Percentiles rank a stretch among this genome's conserved stretches.
Evolutionary conservation across 92 coral and sea anemone genomes (phyloP).

Genomic region (Porites lobata): DNA sequence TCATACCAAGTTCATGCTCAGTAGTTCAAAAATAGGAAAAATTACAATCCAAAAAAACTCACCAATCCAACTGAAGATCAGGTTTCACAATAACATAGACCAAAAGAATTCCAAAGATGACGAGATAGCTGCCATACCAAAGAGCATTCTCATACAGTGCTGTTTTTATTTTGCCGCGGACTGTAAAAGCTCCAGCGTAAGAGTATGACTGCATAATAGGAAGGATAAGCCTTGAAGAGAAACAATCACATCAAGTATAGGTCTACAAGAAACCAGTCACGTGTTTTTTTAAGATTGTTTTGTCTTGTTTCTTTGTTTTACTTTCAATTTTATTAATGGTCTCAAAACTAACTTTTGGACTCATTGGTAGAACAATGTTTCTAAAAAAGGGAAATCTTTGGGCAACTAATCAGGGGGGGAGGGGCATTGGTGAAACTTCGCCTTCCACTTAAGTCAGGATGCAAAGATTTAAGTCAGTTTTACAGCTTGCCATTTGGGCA

Average conservation of each 20-base stretch:
- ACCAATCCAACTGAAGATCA: constrained; percentile 91
- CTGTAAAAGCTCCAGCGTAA: constrained; percentile 98
- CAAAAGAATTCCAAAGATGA: constrained; percentile 89
- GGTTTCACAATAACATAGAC: constrained; percentile 93
- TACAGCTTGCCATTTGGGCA: too few relatives aligned
- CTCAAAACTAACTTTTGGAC: too few relatives aligned
- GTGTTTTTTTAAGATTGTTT: not conserved
- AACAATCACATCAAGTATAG: not conserved
- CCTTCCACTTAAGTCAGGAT: too few relatives aligned
- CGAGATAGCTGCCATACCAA: constrained; percentile 98
- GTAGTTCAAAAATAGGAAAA: too few relatives aligned
- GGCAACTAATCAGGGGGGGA: too few relatives aligned
- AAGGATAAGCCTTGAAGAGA: constrained; percentile 81
- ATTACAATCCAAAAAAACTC: constrained; percentile 31
- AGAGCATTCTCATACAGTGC: constrained; percentile 95
- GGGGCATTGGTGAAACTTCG: too few relatives aligned
- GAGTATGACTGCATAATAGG: constrained; percentile 99
- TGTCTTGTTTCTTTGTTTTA: not conserved
- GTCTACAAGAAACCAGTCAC: not conserved
- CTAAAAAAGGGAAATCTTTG: too few relatives aligned
- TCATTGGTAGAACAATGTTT: too few relatives aligned
- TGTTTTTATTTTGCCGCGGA: constrained; percentile 97
- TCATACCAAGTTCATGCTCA: too few relatives aligned
- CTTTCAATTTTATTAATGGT: too few relatives aligned
- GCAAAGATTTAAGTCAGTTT: too few relatives aligned